phyloP scores from a whole-genome alignment of 2,113 vertebrate species.

The Pyrgilauda ruficollis region DNA sequence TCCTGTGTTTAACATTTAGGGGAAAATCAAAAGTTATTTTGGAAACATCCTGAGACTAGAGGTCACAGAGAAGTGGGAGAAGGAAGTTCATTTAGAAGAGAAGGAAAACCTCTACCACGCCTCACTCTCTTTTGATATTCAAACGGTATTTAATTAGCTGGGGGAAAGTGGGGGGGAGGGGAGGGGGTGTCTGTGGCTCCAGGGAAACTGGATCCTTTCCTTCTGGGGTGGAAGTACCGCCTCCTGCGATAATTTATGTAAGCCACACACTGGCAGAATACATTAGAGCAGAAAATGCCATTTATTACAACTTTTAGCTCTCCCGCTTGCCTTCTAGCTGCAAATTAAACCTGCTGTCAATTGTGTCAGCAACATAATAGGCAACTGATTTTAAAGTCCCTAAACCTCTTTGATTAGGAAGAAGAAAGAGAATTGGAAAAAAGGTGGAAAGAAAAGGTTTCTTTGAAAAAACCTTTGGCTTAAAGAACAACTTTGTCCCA shows the following conservation, averaged over 20 bases:
- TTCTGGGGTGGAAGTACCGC: conserved; percentile 29
- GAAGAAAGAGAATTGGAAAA: neutral
- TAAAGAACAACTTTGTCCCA: conserved; percentile 4
- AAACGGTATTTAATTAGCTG: conserved; percentile 65
- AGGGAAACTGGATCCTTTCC: conserved; percentile 6
- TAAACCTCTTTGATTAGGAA: conserved; percentile 52
- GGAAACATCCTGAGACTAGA: conserved; percentile 66
- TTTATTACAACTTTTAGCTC: conserved; percentile 63
- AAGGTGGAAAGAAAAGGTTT: conserved; percentile 21
- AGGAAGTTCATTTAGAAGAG: conserved; percentile 33
- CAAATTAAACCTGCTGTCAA: conserved; percentile 72
- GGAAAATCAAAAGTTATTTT: conserved; percentile 65
- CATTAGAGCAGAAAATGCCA: conserved; percentile 20
- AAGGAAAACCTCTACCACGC: conserved; percentile 54
- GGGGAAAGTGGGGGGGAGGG: neutral
- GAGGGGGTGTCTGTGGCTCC: neutral
- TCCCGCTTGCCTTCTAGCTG: conserved; percentile 54
- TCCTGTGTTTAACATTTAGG: conserved; percentile 43
- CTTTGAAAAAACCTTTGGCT: conserved; percentile 33
- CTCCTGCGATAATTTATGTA: conserved; percentile 52
- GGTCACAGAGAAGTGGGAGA: conserved; percentile 52
- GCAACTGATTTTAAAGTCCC: conserved; percentile 58
- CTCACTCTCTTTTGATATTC: conserved; percentile 66
- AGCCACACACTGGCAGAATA: conserved; percentile 46
- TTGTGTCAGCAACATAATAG: conserved; percentile 67